Base-by-base conservation (phyloP, 2,113 vertebrate genomes). In the Corydoras maculifer region DNA sequence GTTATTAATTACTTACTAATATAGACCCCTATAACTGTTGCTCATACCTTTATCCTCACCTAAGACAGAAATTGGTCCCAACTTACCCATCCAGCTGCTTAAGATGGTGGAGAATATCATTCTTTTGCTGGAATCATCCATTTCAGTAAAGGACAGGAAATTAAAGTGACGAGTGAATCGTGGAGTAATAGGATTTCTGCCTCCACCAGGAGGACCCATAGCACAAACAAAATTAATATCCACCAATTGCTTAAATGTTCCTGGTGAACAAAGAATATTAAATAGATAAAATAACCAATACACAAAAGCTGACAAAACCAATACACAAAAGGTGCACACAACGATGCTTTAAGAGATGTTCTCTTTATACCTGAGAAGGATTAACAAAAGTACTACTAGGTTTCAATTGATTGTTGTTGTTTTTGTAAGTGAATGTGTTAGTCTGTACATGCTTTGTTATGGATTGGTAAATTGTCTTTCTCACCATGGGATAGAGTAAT, bases 211-310 rank as follows among this genome's bases (percentile, higher is more conserved):
- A 53, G 92, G 93, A 32, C 93, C 93, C 94, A 96, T 94, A 77
- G 93, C 93, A 82, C 93, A 94, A 10, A 91, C 82, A 83, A 97
- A 95, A 81, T 93, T 95, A 72, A 94, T 93, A 80, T 97, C 95
- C 74, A 96, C 90, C 76, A 98, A 73, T 3, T 88, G 82, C 81
- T 85, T 94, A 81, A 97, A 98, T 50, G 87, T 79, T 57, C 95
- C 94, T 94, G 77, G 58, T 9, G 58, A 74, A 77, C 48, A 66
- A 14, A 69, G 29, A 50, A 1, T 53, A 65, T 43, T 30, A 43
- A 5, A 43, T 2, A 43, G 35, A 43, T 43, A 43, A 43, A 2
- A 43, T 5, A 43, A 4, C 4, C 35, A 5, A 43, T 43, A 43
- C 35, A 43, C 35, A 43, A 43, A 4, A 43, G 35, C n/a, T n/a